Evolutionary conservation across 2,888 invertebrate genomes (phyloP), one percentile per base, ranked within the genome.

Genomic region (Strigamia maritima): DNA sequence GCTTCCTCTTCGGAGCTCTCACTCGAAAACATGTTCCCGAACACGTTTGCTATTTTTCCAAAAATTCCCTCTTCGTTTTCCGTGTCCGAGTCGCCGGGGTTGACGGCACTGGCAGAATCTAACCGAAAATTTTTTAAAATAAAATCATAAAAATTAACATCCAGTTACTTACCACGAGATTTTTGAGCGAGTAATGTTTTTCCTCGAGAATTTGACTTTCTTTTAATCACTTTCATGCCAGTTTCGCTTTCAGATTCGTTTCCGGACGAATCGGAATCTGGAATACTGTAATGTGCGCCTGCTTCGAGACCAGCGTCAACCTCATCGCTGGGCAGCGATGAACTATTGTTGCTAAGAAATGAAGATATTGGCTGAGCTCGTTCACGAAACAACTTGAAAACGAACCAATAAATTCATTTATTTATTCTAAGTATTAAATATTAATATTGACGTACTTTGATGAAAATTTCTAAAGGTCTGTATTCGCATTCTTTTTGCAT

Each of bases 11-110:
- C 91, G 82, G 90, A 90, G 79, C 89, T 90, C 79, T 90, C 90
- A 79, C 88, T 92, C 79, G 92, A 92, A 86, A 94, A 93, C 80
- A 94, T 86, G 87, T 92, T 92, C 19, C 91, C 90, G 81, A 92
- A 91, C n/a, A 92, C 92, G 77, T 90, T 90, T 0, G 91, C 90
- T 74, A 93, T 85, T 84, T 92, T 92, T 82, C 92, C 92, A 87
- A 91, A 90, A 1, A 90, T 87, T 0, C 90, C 90, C 83, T 89
- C 90, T 82, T 92, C 92, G 83, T 91, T 91, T 82, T 93, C 93
- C 0, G 92, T 92, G 84, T 93, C 93, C 0, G 92, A 91, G 81
- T 92, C 92, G 8, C 79, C 79, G 4, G 81, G 81, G 28, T 80
- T 81, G 1, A 82, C 82, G 6, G 81, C 80, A 80, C 82, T 82